A percentile compares a stretch with the other conserved stretches of the same genome.
Conservation (phyloP, 2,797 vertebrate genomes). For the Sebastes kiyomatsui region DNA sequence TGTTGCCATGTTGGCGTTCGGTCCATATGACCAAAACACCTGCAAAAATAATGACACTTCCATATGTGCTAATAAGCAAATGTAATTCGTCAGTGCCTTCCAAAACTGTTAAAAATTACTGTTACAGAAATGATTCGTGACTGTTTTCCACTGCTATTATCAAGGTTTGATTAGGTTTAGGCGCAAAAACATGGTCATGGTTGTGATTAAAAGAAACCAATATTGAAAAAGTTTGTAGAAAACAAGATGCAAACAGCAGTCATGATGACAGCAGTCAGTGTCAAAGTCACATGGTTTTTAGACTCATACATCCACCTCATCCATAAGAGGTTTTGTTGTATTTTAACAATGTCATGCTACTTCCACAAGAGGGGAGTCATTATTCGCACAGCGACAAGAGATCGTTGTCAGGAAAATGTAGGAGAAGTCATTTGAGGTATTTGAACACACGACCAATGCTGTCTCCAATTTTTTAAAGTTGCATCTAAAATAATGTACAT, state of each 20-base stretch:
- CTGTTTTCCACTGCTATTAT: no score
- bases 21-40: no score
- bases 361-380: neutral
- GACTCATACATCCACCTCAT: neutral
- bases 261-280: neutral
- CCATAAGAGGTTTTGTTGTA: neutral
- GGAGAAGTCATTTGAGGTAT: neutral
- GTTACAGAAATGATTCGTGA: no score
- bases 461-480: no score
- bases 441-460: neutral
- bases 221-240: neutral
- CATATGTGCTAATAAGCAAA: no score
- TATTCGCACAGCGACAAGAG: neutral
- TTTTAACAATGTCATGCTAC: neutral
- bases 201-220: neutral
- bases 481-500: neutral
- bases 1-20: no score
- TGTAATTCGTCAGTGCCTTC: no score
- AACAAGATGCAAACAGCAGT: neutral
- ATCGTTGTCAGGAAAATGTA: neutral
- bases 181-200: neutral
- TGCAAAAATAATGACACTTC: no score
- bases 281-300: neutral
- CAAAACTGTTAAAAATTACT: no score
- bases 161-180: neutral